A percentile compares a stretch with the other conserved stretches of the same genome.
phyloP scores from a whole-genome alignment of 2,797 vertebrate genomes.

The Catamblyrhynchus diadema region DNA sequence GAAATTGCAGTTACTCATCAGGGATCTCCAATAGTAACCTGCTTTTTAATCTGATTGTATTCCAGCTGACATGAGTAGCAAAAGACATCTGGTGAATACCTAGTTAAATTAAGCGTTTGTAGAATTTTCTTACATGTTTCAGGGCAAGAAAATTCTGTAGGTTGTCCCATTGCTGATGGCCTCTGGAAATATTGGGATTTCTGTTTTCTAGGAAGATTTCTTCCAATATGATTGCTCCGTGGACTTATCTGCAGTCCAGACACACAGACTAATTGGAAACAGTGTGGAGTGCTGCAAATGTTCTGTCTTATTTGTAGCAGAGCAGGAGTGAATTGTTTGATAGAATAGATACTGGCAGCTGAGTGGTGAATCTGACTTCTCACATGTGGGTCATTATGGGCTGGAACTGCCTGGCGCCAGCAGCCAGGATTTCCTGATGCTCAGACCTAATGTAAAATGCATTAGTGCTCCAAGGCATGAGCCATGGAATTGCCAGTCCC shows the following conservation, averaged over 20 bases:
- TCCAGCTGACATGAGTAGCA: background rate
- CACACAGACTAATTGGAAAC: slow-evolving; percentile 70
- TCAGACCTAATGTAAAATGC: slow-evolving; percentile 74
- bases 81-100: background rate
- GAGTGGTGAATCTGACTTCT: slow-evolving; percentile 41
- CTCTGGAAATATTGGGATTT: background rate
- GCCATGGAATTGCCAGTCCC: slow-evolving; percentile 66
- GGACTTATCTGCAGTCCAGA: slow-evolving; percentile 35
- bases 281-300: slow-evolving; percentile 52
- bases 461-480: slow-evolving; percentile 70
- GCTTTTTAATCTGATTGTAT: background rate
- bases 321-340: slow-evolving; percentile 55
- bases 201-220: slow-evolving; percentile 21
- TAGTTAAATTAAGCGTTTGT: background rate
- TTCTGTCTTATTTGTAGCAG: slow-evolving; percentile 47
- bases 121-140: background rate
- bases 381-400: slow-evolving; percentile 68
- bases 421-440: slow-evolving; percentile 68
- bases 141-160: background rate
- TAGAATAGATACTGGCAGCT: slow-evolving; percentile 71
- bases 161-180: background rate
- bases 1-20: background rate
- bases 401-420: slow-evolving; percentile 67
- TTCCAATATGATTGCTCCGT: background rate
- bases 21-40: background rate